These are phyloP conservation scores for Lathronympha strigana DNA, from an alignment of 2,888 invertebrate species.

Conservation along the genomic window DNA sequence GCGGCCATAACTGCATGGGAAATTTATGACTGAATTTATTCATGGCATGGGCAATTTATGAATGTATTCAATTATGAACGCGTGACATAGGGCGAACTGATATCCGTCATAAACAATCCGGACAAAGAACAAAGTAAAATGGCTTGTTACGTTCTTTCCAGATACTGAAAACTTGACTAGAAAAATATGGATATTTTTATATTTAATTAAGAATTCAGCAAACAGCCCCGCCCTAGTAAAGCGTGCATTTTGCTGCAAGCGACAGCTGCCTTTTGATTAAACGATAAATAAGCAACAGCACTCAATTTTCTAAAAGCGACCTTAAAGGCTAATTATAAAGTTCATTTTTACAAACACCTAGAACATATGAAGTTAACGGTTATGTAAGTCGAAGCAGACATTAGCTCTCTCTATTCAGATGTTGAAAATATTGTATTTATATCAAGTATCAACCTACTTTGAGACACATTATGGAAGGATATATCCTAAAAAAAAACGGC, in stretches of 20 bases:
- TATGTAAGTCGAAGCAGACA: background rate
- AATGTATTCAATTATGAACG: no score
- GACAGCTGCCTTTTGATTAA: constrained; percentile 30
- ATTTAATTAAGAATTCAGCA: background rate
- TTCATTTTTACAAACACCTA: background rate
- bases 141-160: background rate
- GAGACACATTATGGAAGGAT: no score
- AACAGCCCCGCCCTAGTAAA: background rate
- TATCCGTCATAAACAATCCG: background rate
- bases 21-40: no score
- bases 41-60: no score
- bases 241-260: constrained; percentile 19
- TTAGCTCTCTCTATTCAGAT: no score
- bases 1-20: no score
- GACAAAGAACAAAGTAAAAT: background rate
- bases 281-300: constrained; percentile 7
- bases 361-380: background rate
- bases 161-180: background rate
- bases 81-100: no score
- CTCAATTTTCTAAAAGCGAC: background rate
- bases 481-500: no score
- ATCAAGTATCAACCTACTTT: no score
- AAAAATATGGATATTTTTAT: background rate
- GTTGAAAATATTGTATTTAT: no score
- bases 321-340: background rate